Percentiles rank a stretch among this genome's conserved stretches.
Evolutionary conservation across 1,140 invertebrate genomes (phyloP).

Genomic region (Spodoptera frugiperda): DNA sequence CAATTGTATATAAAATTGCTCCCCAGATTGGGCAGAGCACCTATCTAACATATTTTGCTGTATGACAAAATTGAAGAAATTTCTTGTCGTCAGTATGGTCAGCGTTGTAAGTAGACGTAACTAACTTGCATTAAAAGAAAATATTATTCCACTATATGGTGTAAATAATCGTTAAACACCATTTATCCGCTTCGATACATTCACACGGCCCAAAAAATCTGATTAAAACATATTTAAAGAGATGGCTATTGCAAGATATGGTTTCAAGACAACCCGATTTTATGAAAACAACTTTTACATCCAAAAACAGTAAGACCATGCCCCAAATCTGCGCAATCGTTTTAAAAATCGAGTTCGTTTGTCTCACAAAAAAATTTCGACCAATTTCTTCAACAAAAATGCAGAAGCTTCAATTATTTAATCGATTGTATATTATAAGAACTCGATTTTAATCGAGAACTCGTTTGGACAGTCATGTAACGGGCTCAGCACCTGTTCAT

Average conservation of each 20-base stretch:
- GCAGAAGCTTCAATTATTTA: constrained; percentile 36
- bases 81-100: too few relatives aligned
- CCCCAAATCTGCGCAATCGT: constrained; percentile 10
- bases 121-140: too few relatives aligned
- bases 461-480: constrained; percentile 55
- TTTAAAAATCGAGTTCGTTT: constrained; percentile 36
- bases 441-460: constrained; percentile 55
- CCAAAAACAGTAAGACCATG: neutral
- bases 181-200: neutral
- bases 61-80: too few relatives aligned
- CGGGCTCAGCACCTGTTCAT: constrained; percentile 61
- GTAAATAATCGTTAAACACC: too few relatives aligned
- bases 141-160: too few relatives aligned
- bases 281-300: constrained; percentile 16
- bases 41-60: too few relatives aligned
- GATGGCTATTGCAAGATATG: neutral
- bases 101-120: too few relatives aligned
- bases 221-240: neutral
- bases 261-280: neutral
- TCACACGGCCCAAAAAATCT: neutral
- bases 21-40: too few relatives aligned
- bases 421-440: constrained; percentile 57
- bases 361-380: constrained; percentile 9
- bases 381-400: neutral
- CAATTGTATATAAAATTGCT: too few relatives aligned